Evolutionary conservation across 1,140 invertebrate genomes (phyloP), one percentile per base, ranked within the genome.

Genomic region (Cecropterus lyciades): DNA sequence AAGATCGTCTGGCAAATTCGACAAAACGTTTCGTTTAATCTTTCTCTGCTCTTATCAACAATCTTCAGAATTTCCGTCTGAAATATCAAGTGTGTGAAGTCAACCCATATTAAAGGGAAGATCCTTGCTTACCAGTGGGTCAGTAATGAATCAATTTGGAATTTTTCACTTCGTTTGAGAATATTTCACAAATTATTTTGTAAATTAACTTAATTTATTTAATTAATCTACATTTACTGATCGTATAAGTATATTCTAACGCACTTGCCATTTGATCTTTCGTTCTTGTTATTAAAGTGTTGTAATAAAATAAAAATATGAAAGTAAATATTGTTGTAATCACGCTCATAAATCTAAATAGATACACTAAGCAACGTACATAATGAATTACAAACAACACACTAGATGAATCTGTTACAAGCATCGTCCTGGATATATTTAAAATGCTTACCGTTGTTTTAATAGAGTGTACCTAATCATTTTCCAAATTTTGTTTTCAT

Each of bases 381-480:
- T 49, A 37, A 10, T 37, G 16, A 17, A 3, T 30, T 62, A 51
- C 48, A 40, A 53, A 53, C 14, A 53, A 33, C 7, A 11, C 30
- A 40, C 11, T n/a, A 27, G 3, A 17, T 20, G 3, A 10, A 15
- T 17, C 10, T 27, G n/a, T 46, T 16, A 46, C 11, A 30, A 10
- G 13, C 20, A 30, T 46, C 14, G 14, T 46, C 9, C 14, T 15
- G 45, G 16, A 46, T n/a, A 49, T 62, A 20, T 62, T 48, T 33
- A 33, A 16, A 56, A 43, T 43, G 53, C 33, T 62, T 60, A 65
- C 68, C 48, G 46, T 65, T 48, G n/a, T 64, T 62, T 57, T 68
- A 68, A 67, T 69, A 71, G 73, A 71, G 79, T 82, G 82, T 64
- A 65, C 48, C 77, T 87, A 87, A 83, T 85, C 71, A 68, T 73